Percentiles rank a stretch among this genome's conserved stretches.
Conservation (phyloP, 2,113 vertebrate genomes). For the Megatriorchis doriae region DNA sequence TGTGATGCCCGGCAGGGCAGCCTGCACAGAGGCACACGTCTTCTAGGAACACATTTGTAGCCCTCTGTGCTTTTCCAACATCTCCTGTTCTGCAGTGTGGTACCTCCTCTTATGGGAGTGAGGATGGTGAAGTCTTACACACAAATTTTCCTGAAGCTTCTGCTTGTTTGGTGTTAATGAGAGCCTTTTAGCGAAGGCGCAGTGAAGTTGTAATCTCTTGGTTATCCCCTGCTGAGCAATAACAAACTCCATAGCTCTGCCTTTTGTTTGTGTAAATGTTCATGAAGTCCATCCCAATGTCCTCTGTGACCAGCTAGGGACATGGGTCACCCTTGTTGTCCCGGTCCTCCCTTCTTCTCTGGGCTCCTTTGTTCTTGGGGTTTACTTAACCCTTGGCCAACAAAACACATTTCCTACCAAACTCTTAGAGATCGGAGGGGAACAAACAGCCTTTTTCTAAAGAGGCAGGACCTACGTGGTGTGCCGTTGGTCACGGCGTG, state of each 20-base stretch:
- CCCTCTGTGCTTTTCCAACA: neutral
- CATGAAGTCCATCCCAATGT: neutral
- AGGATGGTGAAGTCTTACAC: neutral
- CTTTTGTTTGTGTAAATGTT: neutral
- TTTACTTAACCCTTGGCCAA: neutral
- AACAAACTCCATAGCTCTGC: neutral
- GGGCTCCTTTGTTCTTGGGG: neutral
- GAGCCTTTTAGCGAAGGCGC: neutral
- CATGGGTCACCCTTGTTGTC: neutral
- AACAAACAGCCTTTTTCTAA: neutral
- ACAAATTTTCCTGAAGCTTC: neutral
- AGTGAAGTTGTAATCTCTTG: neutral
- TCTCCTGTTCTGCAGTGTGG: neutral
- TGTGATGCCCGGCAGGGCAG: neutral
- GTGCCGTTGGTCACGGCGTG: rapidly evolving
- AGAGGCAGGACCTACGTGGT: neutral
- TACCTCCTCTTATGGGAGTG: neutral
- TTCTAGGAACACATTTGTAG: neutral
- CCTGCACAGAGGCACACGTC: neutral
- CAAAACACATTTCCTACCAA: neutral
- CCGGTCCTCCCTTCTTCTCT: neutral
- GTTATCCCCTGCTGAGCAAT: neutral
- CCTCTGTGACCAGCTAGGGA: neutral
- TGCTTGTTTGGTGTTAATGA: neutral
- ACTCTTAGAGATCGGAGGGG: neutral